Base-by-base conservation (phyloP, 2,888 invertebrate genomes). In the Polyommatus icarus region DNA sequence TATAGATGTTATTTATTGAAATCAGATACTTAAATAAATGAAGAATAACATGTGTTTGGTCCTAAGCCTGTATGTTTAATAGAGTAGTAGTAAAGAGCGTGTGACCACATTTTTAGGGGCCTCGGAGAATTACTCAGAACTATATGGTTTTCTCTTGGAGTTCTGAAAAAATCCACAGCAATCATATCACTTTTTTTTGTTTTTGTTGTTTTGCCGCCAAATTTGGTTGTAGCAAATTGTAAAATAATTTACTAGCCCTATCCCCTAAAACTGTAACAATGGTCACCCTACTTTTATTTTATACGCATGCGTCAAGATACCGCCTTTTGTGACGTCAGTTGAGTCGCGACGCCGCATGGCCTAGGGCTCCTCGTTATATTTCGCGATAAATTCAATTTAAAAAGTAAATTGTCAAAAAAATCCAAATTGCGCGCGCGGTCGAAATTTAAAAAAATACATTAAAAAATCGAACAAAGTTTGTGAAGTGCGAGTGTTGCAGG, bases 301-400 rank as follows among this genome's bases (percentile, higher is more conserved):
- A 72, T 83, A 85, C 93, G 93, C 93, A 91, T 91, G 93, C 92
- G 91, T 82, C 77, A 78, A 78, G 36, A 84, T 85, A 87, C 84
- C 88, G 88, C 90, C 88, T 88, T 89, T 90, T 79, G 86, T 92
- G 93, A 92, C 92, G 91, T 91, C 87, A 92, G 91, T 91, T 84
- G 85, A 83, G 81, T 83, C 85, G 84, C 83, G 82, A 86, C 85
- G 87, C 87, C 87, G 85, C 82, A 82, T 86, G 87, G 87, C 83
- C 85, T 84, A 77, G 78, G 81, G 73, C 76, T 76, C 78, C 73
- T 79, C 73, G 54, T 54, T 50, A 46, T 46, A 24, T 18, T 20
- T 24, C 75, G 3, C 46, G 50, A 75, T 50, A 29, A 50, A 75
- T 24, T 40, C 24, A 29, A 18, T 18, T 15, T 54, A 75, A 50